phyloP scores from a whole-genome alignment of 2,888 invertebrate species.

The Actias luna region DNA sequence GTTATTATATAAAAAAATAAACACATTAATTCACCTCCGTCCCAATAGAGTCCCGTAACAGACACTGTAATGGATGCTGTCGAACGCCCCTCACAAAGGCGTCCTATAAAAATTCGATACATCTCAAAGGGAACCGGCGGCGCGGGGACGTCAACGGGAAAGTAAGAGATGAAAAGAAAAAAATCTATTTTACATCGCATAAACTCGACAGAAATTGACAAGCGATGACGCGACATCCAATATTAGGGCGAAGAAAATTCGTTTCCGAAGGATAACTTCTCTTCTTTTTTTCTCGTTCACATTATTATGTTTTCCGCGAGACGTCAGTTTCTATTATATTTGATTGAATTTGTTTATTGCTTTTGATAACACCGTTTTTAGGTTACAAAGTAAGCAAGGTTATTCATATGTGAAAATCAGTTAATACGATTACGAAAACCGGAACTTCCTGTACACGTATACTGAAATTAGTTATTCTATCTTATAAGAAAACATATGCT shows the following conservation, averaged over 20 bases:
- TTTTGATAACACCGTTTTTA: no score
- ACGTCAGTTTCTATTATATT: background rate
- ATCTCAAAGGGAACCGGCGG: constrained; percentile 33
- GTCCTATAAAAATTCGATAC: constrained; percentile 36
- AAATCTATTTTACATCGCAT: constrained; percentile 33
- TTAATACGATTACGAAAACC: no score
- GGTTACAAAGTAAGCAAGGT: no score
- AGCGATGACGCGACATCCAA: constrained; percentile 9
- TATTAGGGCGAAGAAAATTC: constrained; percentile 8
- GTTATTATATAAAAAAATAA: constrained; percentile 11
- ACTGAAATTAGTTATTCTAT: no score
- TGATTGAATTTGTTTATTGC: background rate
- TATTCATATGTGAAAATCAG: no score
- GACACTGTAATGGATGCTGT: constrained; percentile 37
- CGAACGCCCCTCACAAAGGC: constrained; percentile 26
- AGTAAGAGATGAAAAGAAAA: constrained; percentile 21
- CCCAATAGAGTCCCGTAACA: constrained; percentile 30
- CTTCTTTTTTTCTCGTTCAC: constrained; percentile 1
- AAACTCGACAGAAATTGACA: constrained; percentile 14
- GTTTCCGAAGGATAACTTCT: background rate
- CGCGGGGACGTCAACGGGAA: constrained; percentile 15
- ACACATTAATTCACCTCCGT: constrained; percentile 17
- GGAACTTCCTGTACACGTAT: no score
- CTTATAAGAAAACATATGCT: no score
- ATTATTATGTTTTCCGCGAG: background rate